phyloP scores from a whole-genome alignment of 2,888 invertebrate genomes.

The Temnothorax ravouxi region DNA sequence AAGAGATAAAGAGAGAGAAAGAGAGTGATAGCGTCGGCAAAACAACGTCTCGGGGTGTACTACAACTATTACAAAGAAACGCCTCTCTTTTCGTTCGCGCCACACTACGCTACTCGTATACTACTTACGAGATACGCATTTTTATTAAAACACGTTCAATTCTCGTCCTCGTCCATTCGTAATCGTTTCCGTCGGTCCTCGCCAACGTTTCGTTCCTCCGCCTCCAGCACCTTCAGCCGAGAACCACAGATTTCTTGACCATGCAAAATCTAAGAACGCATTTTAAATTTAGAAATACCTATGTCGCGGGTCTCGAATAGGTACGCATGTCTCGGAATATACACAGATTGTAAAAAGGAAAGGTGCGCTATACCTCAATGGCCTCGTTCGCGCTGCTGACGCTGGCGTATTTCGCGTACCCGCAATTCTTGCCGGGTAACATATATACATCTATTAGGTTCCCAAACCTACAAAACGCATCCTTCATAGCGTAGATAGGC shows the following conservation, averaged over 20 bases:
- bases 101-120: conserved; percentile 60
- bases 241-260: conserved; percentile 96
- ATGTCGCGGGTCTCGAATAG: not conserved
- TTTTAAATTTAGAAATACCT: conserved; percentile 25
- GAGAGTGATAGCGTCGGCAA: conserved; percentile 70
- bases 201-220: conserved; percentile 90
- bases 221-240: conserved; percentile 95
- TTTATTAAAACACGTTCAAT: conserved; percentile 77
- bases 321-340: not conserved
- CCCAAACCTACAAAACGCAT: conserved; percentile 96
- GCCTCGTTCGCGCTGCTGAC: conserved; percentile 92
- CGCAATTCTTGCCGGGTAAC: conserved; percentile 95
- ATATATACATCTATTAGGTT: conserved; percentile 96
- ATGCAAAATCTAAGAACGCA: conserved; percentile 88
- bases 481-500: conserved; percentile 92
- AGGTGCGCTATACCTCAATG: conserved; percentile 87
- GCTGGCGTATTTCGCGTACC: conserved; percentile 95
- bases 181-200: conserved; percentile 85
- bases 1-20: conserved; percentile 40
- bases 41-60: conserved; percentile 73
- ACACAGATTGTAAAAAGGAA: not conserved
- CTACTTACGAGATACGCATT: conserved; percentile 83
- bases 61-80: conserved; percentile 34
- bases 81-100: conserved; percentile 61
- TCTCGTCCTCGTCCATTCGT: conserved; percentile 84